phyloP scores from a whole-genome alignment of 2,113 vertebrate genomes.

The Podocnemis expansa region DNA sequence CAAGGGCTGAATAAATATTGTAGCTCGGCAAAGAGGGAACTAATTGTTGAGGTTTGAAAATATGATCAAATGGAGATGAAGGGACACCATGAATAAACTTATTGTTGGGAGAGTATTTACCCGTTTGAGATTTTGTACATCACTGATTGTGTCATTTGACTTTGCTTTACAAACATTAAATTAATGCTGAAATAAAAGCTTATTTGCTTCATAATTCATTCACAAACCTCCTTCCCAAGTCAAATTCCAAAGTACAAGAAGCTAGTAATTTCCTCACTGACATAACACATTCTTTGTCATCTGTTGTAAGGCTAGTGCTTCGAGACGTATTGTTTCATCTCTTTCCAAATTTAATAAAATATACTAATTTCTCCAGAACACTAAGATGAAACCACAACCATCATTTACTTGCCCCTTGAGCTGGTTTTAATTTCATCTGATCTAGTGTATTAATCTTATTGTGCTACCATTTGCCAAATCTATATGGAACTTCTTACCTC shows the following conservation, averaged over 20 bases:
- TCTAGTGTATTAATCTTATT: background rate
- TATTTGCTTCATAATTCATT: background rate
- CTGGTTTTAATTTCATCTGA: slow-evolving; percentile 15
- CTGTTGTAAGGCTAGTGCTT: background rate
- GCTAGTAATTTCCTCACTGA: background rate
- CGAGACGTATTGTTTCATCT: background rate
- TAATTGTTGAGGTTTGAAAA: background rate
- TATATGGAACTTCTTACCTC: background rate
- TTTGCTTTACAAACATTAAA: background rate
- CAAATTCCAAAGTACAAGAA: background rate
- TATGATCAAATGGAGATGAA: background rate
- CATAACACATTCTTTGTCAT: background rate
- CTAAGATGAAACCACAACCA: background rate
- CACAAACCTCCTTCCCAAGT: background rate
- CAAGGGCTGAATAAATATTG: background rate
- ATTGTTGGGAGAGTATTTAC: background rate
- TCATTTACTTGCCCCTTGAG: background rate
- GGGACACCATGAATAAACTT: background rate
- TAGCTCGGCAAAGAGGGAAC: background rate
- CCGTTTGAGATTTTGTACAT: background rate
- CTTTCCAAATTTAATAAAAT: background rate
- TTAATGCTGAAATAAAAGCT: background rate
- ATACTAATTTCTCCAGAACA: background rate
- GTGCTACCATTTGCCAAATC: slow-evolving; percentile 5
- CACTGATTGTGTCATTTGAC: background rate